A percentile compares a stretch with the other conserved stretches of the same genome.
Evolutionary conservation across 2,113 vertebrate species (phyloP).

Genomic region (Prunella himalayana): DNA sequence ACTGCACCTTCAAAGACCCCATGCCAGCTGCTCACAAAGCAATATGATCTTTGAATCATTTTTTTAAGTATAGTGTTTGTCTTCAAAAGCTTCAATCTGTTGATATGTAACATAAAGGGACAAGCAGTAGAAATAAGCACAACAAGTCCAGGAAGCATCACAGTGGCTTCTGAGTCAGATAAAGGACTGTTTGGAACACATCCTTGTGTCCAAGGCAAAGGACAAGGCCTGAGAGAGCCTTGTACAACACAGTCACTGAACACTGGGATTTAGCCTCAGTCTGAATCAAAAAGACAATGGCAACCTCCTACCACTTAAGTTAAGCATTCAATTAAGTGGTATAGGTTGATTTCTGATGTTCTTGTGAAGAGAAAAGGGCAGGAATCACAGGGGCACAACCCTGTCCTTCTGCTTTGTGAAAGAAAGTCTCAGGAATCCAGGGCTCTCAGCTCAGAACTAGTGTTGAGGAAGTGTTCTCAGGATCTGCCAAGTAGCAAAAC

Average conservation of each 20-base stretch:
- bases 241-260: not conserved
- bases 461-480: not conserved
- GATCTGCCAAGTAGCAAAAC: conserved; percentile 1
- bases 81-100: not conserved
- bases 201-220: not conserved
- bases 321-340: not conserved
- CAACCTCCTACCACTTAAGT: not conserved
- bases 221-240: not conserved
- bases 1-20: not conserved
- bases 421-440: not conserved
- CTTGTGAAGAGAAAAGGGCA: not conserved
- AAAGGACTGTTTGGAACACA: not conserved
- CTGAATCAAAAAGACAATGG: not conserved
- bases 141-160: not conserved
- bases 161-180: accelerated
- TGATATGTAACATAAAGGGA: not conserved
- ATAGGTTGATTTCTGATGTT: not conserved
- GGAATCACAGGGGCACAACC: not conserved
- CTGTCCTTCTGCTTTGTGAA: not conserved
- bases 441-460: not conserved
- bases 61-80: not conserved
- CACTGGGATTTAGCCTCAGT: not conserved
- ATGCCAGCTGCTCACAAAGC: not conserved
- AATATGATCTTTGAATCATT: not conserved
- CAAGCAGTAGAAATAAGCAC: not conserved